phyloP scores from a whole-genome alignment of 2,888 invertebrate species.

The Cheiracanthium punctorium region DNA sequence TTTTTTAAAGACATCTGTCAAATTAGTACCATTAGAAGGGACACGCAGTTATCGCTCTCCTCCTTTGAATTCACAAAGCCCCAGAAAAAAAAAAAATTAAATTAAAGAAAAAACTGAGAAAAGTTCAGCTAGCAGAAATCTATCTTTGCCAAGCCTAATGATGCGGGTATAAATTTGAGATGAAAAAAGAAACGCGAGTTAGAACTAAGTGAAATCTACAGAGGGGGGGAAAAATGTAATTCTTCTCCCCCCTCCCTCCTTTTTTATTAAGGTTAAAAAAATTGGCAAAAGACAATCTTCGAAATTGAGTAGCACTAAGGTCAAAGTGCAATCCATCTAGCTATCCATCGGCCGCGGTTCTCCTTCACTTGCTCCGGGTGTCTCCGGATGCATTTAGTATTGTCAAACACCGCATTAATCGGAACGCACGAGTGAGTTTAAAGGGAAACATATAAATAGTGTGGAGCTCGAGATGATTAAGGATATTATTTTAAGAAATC shows the following conservation, averaged over 20 bases:
- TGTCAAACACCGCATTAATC: no score
- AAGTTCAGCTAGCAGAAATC: neutral
- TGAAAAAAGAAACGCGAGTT: neutral
- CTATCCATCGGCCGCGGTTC: conserved; percentile 11
- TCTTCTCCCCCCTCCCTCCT: neutral
- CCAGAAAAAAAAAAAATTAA: neutral
- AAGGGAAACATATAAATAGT: neutral
- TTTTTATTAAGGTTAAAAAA: neutral
- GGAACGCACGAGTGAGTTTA: no score
- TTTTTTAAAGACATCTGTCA: neutral
- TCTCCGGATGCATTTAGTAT: no score
- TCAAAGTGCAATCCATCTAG: neutral
- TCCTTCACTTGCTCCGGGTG: no score
- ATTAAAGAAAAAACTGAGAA: neutral
- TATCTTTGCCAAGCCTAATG: neutral
- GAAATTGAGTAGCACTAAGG: conserved; percentile 45
- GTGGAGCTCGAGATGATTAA: no score
- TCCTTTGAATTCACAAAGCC: neutral
- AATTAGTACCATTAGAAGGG: neutral
- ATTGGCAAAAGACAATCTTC: neutral
- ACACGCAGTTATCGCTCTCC: neutral
- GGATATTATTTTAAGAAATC: no score
- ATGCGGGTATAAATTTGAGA: neutral
- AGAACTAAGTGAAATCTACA: neutral
- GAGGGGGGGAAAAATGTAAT: neutral